Evolutionary conservation across 2,113 vertebrate genomes (phyloP).

Genomic region (Brevimyrus niger): DNA sequence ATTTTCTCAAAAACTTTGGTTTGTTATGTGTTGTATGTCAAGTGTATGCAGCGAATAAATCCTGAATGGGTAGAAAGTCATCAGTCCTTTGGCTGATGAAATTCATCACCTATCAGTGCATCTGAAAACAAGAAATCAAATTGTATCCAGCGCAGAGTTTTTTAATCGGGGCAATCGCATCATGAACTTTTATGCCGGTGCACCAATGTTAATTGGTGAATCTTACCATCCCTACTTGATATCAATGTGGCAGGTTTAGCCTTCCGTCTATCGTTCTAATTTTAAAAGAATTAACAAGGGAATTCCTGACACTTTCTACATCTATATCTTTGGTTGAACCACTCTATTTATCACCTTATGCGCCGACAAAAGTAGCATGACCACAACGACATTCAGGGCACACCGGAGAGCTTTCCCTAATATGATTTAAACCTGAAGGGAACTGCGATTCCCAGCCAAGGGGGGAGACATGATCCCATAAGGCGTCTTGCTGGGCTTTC

Average conservation of each 20-base stretch:
- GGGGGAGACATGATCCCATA: conserved; percentile 14
- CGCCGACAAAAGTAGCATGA: neutral
- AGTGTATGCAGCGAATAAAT: neutral
- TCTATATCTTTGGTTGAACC: neutral
- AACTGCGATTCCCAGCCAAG: conserved; percentile 25
- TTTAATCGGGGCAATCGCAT: neutral
- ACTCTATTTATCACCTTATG: neutral
- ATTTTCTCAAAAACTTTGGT: neutral
- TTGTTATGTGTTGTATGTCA: neutral
- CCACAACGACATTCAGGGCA: neutral
- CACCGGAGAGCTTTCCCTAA: neutral
- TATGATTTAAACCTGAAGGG: neutral
- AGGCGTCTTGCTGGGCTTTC: no score
- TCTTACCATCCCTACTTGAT: neutral
- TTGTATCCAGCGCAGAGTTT: neutral
- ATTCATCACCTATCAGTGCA: neutral
- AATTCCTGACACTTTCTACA: neutral
- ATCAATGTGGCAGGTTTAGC: neutral
- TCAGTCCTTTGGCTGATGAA: neutral
- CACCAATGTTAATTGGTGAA: neutral
- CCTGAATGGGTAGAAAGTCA: neutral
- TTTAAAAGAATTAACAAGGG: neutral
- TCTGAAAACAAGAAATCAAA: neutral
- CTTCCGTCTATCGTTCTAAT: neutral
- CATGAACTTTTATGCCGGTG: neutral